Base-by-base conservation (phyloP, 2,113 vertebrate genomes). In the Tapirus terrestris region DNA sequence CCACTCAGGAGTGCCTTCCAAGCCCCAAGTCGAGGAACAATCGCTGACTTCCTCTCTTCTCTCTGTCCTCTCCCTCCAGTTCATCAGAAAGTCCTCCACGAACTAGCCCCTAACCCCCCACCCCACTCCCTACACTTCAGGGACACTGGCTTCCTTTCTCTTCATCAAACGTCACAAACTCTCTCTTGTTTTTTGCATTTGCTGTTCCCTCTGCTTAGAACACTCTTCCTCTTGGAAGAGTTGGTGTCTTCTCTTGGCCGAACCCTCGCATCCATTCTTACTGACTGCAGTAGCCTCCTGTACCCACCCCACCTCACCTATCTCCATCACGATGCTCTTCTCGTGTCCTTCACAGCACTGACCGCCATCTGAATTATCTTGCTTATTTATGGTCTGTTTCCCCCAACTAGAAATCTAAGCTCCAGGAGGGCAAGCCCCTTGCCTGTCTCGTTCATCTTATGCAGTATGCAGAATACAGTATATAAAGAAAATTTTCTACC, bases 301-400 rank as follows among this genome's bases (percentile, higher is more conserved):
- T 8, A 7, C 23, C 16, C 21, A n/a, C 7, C 17, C 31, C 51
- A 16, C 14, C 39, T 58, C 56, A 39, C 53, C 12, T 8, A 48
- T 20, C 27, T 43, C 36, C n/a, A 13, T 9, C 1, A 1, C 18
- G 39, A 13, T 58, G n/a, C 7, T 25, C 33, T 31, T 72, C 48
- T 56, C 23, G 6, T 0, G 3, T 9, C 58, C 25, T 56, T 33
- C 58, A 61, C 0, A 3, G 16, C 12, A n/a, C 14, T 13, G 8
- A n/a, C 13, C 17, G 17, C 65, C 20, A 27, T 13, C 12, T 16
- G 45, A 84, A 51, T 51, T 61, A 14, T 8, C 25, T 31, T 33
- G 20, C 11, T 33, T 43, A n/a, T 18, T 20, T 36, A 51, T 0
- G 21, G 29, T 45, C 39, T 60, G 9, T 39, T 36, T 73, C 17